These are phyloP conservation scores for Artibeus jamaicensis DNA, from an alignment of 2,797 vertebrate species.

Conservation along the genomic window DNA sequence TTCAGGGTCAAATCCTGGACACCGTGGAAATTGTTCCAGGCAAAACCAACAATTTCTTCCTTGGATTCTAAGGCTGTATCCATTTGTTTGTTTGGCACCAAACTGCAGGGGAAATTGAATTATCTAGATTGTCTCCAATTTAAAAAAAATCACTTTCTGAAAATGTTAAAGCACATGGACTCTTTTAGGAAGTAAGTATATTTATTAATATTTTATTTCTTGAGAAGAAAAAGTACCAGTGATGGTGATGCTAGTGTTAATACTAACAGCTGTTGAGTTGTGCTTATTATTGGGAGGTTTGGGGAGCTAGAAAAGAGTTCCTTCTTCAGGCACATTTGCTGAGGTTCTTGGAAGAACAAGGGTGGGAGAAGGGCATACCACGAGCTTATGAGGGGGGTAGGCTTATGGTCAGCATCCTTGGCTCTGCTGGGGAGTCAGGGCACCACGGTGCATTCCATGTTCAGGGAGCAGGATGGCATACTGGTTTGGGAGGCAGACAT, in stretches of 20 bases:
- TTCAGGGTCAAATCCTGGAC: not conserved
- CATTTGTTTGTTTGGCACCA: not conserved
- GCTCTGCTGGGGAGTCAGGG: not conserved
- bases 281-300: not conserved
- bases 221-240: not conserved
- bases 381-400: not conserved
- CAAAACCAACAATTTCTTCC: conserved; percentile 1
- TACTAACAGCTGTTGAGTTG: not conserved
- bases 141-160: not conserved
- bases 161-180: not conserved
- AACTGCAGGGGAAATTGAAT: not conserved
- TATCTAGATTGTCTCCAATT: not conserved
- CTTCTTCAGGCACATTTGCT: not conserved
- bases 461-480: not conserved
- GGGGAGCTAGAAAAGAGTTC: not conserved
- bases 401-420: not conserved
- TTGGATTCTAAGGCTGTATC: not conserved
- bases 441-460: not conserved
- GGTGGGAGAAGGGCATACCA: not conserved
- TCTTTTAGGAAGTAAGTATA: not conserved
- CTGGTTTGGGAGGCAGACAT: not conserved
- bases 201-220: not conserved
- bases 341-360: not conserved
- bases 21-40: not conserved
- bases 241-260: not conserved